A percentile compares a stretch with the other conserved stretches of the same genome.
These are phyloP conservation scores for Fistularia commersonii DNA, from an alignment of 2,797 vertebrate genomes.

Conservation along the genomic window DNA sequence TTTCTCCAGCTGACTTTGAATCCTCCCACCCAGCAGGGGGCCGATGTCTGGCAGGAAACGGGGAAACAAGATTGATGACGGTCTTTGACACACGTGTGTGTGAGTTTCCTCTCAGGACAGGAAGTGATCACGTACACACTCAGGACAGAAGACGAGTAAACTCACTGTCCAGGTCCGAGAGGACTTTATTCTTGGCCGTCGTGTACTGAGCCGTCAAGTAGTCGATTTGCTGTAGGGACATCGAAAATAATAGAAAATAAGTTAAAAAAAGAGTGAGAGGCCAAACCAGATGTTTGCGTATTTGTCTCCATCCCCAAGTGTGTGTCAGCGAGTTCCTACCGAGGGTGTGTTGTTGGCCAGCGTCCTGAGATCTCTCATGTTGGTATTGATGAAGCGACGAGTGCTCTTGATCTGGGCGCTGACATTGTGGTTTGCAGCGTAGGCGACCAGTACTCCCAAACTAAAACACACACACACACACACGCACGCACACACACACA, in stretches of 20 bases:
- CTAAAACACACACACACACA: constrained; percentile 44
- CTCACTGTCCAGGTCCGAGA: constrained; percentile 87
- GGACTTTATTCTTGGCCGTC: constrained; percentile 86
- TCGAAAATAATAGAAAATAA: constrained; percentile 14
- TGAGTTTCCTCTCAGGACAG: too few relatives aligned
- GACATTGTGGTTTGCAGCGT: constrained; percentile 87
- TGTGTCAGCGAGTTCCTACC: constrained; percentile 65
- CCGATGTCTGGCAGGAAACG: constrained; percentile 78
- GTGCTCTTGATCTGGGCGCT: constrained; percentile 79
- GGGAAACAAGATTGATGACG: constrained; percentile 2
- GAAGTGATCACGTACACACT: not conserved
- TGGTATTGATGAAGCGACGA: constrained; percentile 83
- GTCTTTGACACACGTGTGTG: not conserved
- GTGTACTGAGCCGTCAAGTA: constrained; percentile 86
- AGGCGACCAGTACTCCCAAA: constrained; percentile 73
- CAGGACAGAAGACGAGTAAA: not conserved
- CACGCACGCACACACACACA: not conserved
- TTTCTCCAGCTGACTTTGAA: constrained; percentile 81
- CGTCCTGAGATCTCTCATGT: constrained; percentile 86
- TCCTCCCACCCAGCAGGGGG: constrained; percentile 80
- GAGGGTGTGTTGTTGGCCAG: constrained; percentile 83
- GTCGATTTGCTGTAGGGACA: constrained; percentile 84
- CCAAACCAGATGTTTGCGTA: not conserved
- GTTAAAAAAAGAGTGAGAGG: not conserved
- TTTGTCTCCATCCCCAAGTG: not conserved